phyloP scores from a whole-genome alignment of 2,113 vertebrate species.

The Diadophis punctatus region DNA sequence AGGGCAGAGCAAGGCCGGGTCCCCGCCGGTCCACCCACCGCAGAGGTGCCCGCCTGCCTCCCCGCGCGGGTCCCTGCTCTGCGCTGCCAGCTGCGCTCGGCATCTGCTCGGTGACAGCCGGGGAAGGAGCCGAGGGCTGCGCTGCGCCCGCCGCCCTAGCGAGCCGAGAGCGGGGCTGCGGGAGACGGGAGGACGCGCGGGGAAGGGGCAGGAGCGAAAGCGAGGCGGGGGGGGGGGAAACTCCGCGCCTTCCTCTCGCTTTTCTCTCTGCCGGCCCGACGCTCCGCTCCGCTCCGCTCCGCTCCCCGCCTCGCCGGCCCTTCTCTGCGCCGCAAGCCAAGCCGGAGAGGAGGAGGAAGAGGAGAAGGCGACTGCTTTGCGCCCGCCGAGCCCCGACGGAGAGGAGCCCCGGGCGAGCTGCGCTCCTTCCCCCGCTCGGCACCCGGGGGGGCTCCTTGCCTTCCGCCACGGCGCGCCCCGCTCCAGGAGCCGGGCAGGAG shows the following conservation, averaged over 20 bases:
- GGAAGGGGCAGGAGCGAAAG: not conserved
- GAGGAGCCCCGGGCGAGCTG: conserved; percentile 38
- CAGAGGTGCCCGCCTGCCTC: conserved; percentile 51
- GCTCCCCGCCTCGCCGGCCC: too few relatives aligned
- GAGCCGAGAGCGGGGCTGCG: conserved; percentile 1
- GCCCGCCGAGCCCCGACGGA: conserved; percentile 41
- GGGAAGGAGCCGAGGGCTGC: conserved; percentile 49
- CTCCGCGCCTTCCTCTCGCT: conserved; percentile 65
- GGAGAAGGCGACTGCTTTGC: conserved; percentile 55
- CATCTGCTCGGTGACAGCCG: conserved; percentile 69
- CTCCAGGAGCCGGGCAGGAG: not conserved
- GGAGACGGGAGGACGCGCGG: not conserved
- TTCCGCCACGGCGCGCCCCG: not conserved
- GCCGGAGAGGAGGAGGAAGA: conserved; percentile 51
- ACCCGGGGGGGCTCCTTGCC: conserved; percentile 43
- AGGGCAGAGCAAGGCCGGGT: conserved; percentile 37
- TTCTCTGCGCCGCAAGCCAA: conserved; percentile 40
- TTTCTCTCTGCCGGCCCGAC: conserved; percentile 50
- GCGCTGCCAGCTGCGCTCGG: conserved; percentile 62
- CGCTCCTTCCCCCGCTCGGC: conserved; percentile 47
- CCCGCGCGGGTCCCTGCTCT: conserved; percentile 54
- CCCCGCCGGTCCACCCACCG: not conserved
- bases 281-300: conserved; percentile 31
- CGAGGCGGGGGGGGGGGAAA: conserved; percentile 26
- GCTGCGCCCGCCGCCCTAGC: conserved; percentile 68